Conservation (phyloP, 2,888 invertebrate genomes). For the Anticlea derivata region DNA sequence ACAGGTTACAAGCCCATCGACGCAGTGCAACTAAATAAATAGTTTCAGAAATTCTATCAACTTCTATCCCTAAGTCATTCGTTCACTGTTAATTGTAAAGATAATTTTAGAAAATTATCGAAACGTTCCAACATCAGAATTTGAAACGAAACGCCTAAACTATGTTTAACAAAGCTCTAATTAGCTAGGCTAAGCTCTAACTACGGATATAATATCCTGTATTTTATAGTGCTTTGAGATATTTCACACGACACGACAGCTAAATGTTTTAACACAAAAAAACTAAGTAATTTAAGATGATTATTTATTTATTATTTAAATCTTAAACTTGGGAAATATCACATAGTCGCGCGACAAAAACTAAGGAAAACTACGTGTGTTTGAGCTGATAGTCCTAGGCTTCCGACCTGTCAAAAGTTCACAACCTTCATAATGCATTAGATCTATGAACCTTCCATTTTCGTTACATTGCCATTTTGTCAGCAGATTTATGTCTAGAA, state of each 20-base stretch:
- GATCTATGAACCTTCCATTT: conserved; percentile 24
- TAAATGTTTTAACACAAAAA: neutral
- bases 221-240: neutral
- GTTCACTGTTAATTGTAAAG: too few species aligned
- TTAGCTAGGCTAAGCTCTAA: too few species aligned
- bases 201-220: too few species aligned
- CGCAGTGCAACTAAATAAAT: too few species aligned
- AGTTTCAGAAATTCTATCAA: too few species aligned
- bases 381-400: conserved; percentile 13
- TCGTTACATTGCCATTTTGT: conserved; percentile 12
- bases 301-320: too few species aligned
- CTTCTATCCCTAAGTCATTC: too few species aligned
- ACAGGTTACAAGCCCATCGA: too few species aligned
- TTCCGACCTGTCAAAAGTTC: conserved; percentile 26
- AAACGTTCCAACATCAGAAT: too few species aligned
- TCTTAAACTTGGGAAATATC: neutral
- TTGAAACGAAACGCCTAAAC: too few species aligned
- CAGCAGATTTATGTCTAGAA: conserved; percentile 14
- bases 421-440: conserved; percentile 27
- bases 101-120: too few species aligned
- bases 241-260: neutral
- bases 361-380: conserved; percentile 7
- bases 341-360: neutral
- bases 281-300: neutral
- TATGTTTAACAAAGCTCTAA: too few species aligned